Percentiles rank a stretch among this genome's conserved stretches.
Evolutionary conservation across 2,888 invertebrate species (phyloP).

Genomic region (Lasioglossum villosulum): DNA sequence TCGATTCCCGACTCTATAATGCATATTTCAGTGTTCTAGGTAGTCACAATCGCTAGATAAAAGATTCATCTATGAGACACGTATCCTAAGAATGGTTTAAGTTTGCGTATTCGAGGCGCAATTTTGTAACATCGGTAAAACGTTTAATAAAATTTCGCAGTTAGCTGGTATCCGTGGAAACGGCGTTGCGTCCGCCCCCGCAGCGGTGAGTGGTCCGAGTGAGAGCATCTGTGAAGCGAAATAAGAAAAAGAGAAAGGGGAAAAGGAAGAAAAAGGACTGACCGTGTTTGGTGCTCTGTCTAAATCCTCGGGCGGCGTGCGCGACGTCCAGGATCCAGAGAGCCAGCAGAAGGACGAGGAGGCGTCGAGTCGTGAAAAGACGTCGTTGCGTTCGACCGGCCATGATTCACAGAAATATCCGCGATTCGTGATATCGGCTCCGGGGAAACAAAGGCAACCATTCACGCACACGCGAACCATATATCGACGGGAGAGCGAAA

Average conservation of each 20-base stretch:
- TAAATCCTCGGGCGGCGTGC: conserved; percentile 73
- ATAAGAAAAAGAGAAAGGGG: neutral
- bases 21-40: too few species aligned
- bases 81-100: too few species aligned
- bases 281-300: conserved; percentile 74
- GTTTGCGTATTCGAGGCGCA: too few species aligned
- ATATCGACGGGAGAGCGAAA: conserved; percentile 35
- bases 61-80: too few species aligned
- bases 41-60: too few species aligned
- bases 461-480: conserved; percentile 62
- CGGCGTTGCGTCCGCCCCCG: neutral
- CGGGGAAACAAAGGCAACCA: conserved; percentile 60
- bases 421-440: conserved; percentile 55
- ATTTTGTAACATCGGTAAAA: too few species aligned
- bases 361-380: conserved; percentile 52
- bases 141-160: neutral
- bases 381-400: conserved; percentile 54
- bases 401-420: conserved; percentile 66
- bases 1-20: too few species aligned
- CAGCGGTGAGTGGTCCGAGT: too few species aligned
- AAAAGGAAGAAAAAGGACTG: conserved; percentile 37
- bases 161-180: neutral
- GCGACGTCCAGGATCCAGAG: conserved; percentile 60
- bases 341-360: conserved; percentile 55
- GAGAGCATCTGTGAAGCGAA: neutral